These are phyloP conservation scores for Cyanocitta stelleri DNA, from an alignment of 2,113 vertebrate genomes.

Conservation along the genomic window DNA sequence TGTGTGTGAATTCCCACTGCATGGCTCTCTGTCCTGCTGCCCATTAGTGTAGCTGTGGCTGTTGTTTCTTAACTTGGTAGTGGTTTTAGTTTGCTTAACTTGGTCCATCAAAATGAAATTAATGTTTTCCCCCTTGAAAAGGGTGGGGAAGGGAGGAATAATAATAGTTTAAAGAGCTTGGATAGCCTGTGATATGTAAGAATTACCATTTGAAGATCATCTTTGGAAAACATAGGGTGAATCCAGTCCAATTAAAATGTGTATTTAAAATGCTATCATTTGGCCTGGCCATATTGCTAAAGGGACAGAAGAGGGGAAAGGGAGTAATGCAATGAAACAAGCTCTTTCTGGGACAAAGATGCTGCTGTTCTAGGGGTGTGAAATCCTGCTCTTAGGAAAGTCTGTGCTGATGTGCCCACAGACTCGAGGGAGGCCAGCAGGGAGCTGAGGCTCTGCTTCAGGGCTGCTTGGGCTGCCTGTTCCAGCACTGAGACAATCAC, in stretches of 20 bases:
- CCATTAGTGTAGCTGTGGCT: neutral
- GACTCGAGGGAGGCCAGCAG: neutral
- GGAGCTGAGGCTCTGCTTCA: neutral
- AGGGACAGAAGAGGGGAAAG: neutral
- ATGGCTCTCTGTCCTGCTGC: neutral
- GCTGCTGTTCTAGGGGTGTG: neutral
- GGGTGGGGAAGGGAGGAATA: neutral
- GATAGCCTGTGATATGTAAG: neutral
- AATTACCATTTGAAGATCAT: neutral
- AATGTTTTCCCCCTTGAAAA: neutral
- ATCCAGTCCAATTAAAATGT: neutral
- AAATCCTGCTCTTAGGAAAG: neutral
- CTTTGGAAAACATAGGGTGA: neutral
- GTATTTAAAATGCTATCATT: neutral
- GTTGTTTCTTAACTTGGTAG: neutral
- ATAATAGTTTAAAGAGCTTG: neutral
- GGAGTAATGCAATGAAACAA: neutral
- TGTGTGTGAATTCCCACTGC: neutral
- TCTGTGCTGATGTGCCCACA: neutral
- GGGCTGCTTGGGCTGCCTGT: neutral
- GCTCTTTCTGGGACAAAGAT: neutral
- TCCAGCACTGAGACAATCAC: neutral
- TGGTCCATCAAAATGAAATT: neutral
- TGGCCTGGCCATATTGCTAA: neutral
- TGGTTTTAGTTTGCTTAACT: neutral